These are phyloP conservation scores for Notodonta dromedarius DNA, from an alignment of 2,888 invertebrate species.

Conservation along the genomic window DNA sequence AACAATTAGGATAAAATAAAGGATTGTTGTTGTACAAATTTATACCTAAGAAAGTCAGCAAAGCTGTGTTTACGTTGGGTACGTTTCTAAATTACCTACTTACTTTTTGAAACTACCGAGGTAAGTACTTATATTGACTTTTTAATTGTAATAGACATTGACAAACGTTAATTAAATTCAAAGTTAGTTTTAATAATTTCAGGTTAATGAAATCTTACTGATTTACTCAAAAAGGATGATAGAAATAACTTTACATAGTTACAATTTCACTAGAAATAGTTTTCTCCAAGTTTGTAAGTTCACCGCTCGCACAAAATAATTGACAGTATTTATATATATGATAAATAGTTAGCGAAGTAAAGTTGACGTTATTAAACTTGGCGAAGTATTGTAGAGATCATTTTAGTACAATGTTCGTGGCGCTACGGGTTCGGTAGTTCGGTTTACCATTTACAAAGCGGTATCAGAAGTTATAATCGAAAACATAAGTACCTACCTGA, in stretches of 20 bases:
- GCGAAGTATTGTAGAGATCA: constrained; percentile 39
- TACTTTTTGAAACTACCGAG: too few relatives aligned
- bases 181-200: too few relatives aligned
- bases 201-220: too few relatives aligned
- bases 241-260: background rate
- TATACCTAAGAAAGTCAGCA: too few relatives aligned
- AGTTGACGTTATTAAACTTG: constrained; percentile 46
- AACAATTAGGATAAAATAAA: too few relatives aligned
- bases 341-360: constrained; percentile 48
- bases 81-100: too few relatives aligned
- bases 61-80: too few relatives aligned
- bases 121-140: too few relatives aligned
- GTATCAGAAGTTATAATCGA: constrained; percentile 42
- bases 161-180: too few relatives aligned
- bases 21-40: too few relatives aligned
- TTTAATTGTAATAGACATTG: too few relatives aligned
- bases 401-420: constrained; percentile 24
- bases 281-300: constrained; percentile 2
- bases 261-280: background rate
- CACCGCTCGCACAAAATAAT: constrained; percentile 32
- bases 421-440: constrained; percentile 30
- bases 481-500: constrained; percentile 24
- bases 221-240: too few relatives aligned
- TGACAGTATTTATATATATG: constrained; percentile 55
- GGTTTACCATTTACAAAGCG: constrained; percentile 30